Conservation (phyloP, 2,113 vertebrate genomes). For the Pithys albifrons region DNA sequence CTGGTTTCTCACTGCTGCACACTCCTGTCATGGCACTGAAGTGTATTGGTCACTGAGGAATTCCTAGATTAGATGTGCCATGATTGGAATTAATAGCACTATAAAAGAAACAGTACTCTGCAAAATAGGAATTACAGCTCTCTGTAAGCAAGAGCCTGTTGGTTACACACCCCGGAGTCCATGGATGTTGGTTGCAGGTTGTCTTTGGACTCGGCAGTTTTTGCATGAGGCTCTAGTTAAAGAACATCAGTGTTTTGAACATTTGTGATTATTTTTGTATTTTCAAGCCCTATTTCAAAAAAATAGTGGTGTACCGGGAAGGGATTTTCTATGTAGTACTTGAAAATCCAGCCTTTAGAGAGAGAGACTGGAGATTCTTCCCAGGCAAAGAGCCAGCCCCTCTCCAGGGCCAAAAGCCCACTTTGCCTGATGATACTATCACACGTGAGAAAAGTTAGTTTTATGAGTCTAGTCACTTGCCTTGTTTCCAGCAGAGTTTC, state of each 20-base stretch:
- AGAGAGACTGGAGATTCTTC: neutral
- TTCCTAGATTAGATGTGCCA: slow-evolving; percentile 14
- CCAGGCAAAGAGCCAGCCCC: neutral
- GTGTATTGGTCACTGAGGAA: neutral
- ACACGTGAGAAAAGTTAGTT: neutral
- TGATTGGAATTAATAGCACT: neutral
- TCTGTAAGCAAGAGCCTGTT: neutral
- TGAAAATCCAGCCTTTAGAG: neutral
- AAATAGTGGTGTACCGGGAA: neutral
- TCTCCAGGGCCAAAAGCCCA: neutral
- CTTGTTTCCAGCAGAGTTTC: neutral
- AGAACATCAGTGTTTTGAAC: neutral
- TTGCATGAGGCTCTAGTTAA: neutral
- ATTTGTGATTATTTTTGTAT: neutral
- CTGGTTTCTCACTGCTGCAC: neutral
- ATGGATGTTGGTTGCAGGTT: neutral
- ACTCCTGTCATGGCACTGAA: neutral
- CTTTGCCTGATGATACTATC: neutral
- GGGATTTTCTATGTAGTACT: neutral
- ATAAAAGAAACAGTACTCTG: neutral
- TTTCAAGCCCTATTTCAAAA: neutral
- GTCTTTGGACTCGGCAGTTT: neutral
- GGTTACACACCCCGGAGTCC: neutral
- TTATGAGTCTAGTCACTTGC: rapidly evolving
- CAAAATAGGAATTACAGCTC: neutral